Base-by-base conservation (phyloP, 2,888 invertebrate species). In the Pteria penguin region DNA sequence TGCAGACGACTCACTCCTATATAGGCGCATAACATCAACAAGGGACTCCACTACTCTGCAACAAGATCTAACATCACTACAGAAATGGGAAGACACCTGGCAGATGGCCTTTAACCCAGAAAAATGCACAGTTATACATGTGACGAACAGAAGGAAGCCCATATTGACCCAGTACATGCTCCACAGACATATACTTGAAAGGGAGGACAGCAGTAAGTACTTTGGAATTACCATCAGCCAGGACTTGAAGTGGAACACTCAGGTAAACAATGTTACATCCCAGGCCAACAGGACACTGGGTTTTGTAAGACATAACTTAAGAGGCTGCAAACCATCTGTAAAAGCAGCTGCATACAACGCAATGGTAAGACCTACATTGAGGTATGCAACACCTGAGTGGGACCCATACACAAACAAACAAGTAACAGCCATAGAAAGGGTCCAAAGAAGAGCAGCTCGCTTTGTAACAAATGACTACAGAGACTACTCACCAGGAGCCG, bases 361-460 rank as follows among this genome's bases (percentile, higher is more conserved):
- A 29, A 61, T 61, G 11, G 32, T 61, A 61, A 61, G 61, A 61
- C 26, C 61, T 61, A n/a, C 32, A 31, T 4, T 61, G 2, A 33
- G 33, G 26, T 61, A 61, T 31, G 29, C 61, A n/a, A n/a, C n/a
- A n/a, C n/a, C n/a, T n/a, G n/a, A n/a, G n/a, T n/a, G n/a, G n/a
- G n/a, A n/a, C n/a, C n/a, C n/a, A n/a, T n/a, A n/a, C n/a, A n/a
- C n/a, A n/a, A n/a, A n/a, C n/a, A n/a, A n/a, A n/a, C n/a, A n/a
- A n/a, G n/a, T n/a, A n/a, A n/a, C n/a, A n/a, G n/a, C n/a, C n/a
- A n/a, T n/a, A n/a, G n/a, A n/a, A n/a, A n/a, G n/a, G n/a, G n/a
- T n/a, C n/a, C n/a, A n/a, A n/a, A n/a, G n/a, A n/a, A n/a, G n/a
- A n/a, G n/a, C n/a, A n/a, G n/a, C n/a, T n/a, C n/a, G n/a, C n/a